Evolutionary conservation across 2,797 vertebrate species (phyloP), one percentile per base, ranked within the genome.

Genomic region (Lithobates sylvaticus): DNA sequence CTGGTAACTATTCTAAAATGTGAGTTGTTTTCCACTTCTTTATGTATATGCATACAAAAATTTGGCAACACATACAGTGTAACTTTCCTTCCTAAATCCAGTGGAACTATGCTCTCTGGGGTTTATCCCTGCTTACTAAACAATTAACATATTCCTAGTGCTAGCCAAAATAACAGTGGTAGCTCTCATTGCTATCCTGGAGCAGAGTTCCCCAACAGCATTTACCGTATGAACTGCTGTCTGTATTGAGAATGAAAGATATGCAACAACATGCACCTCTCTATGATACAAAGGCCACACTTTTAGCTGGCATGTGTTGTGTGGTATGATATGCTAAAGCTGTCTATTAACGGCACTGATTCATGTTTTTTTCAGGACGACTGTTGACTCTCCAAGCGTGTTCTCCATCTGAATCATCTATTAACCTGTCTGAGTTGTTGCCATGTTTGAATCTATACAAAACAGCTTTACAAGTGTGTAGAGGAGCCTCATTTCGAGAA

Each of bases 381-480:
- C 88, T 78, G n/a, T 15, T 95, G 89, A 91, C 92, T 88, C 89
- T 91, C 78, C 89, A 93, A 81, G 73, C 92, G 29, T 76, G 69
- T 69, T 73, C 50, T 73, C 3, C 47, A 42, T 32, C 67, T 47
- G 42, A 42, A 5, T 36, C 42, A 72, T 50, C 81, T 18, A 16
- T 32, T 88, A 88, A 91, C 82, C 32, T 76, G 0, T 83, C 86
- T 3, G 89, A 91, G 71, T 95, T 95, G 93, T 58, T 90, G 13
- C 18, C 0, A 76, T 90, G 91, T 83, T 91, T 94, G 76, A 88
- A 89, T 42, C 87, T 94, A 81, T 91, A 95, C 64, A 90, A 93
- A 74, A 90, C 88, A 23, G 95, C 96, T 1, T 3, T 95, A 88
- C 88, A 86, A 36, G 93, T 96, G 47, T 95, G 92, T 81, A 92